These are phyloP conservation scores for Erynnis tages DNA, from an alignment of 2,888 invertebrate genomes.

Conservation along the genomic window DNA sequence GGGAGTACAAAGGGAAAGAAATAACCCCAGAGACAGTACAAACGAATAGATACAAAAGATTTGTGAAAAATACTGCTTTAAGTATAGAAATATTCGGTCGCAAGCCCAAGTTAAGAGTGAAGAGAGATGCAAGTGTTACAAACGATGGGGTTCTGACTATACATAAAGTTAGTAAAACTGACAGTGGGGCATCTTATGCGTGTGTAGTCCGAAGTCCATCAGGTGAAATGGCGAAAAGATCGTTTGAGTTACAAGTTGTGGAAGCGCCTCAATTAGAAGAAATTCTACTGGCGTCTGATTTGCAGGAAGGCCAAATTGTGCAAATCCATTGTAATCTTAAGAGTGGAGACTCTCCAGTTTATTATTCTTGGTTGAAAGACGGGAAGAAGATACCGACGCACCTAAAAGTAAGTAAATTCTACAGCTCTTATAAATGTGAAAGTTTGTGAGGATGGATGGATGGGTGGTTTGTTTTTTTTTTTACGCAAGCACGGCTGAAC, in stretches of 20 bases:
- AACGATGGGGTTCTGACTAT: constrained; percentile 81
- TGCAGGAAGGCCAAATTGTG: constrained; percentile 91
- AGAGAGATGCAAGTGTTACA: constrained; percentile 54
- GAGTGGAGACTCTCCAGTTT: constrained; percentile 86
- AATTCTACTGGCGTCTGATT: constrained; percentile 88
- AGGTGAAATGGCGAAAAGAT: constrained; percentile 88
- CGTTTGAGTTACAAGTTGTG: constrained; percentile 86
- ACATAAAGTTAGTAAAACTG: constrained; percentile 81
- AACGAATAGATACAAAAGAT: constrained; percentile 59
- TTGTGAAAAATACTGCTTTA: constrained; percentile 50
- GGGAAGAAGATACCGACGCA: constrained; percentile 83
- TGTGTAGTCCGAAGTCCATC: constrained; percentile 89
- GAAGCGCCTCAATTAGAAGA: constrained; percentile 91
- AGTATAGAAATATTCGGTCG: constrained; percentile 73
- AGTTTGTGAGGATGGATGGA: too few species aligned
- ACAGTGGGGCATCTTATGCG: constrained; percentile 89
- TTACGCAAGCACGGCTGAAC: too few species aligned
- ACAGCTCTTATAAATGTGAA: too few species aligned
- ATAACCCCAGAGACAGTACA: constrained; percentile 56
- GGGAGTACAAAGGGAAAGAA: constrained; percentile 76
- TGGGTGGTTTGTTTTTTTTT: too few species aligned
- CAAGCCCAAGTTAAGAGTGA: constrained; percentile 73
- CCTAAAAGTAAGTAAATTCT: constrained; percentile 81
- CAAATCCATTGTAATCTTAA: constrained; percentile 92
- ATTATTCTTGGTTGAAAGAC: constrained; percentile 87